These are phyloP conservation scores for Oreocharis arfaki DNA, from an alignment of 2,113 vertebrate genomes.

Conservation along the genomic window DNA sequence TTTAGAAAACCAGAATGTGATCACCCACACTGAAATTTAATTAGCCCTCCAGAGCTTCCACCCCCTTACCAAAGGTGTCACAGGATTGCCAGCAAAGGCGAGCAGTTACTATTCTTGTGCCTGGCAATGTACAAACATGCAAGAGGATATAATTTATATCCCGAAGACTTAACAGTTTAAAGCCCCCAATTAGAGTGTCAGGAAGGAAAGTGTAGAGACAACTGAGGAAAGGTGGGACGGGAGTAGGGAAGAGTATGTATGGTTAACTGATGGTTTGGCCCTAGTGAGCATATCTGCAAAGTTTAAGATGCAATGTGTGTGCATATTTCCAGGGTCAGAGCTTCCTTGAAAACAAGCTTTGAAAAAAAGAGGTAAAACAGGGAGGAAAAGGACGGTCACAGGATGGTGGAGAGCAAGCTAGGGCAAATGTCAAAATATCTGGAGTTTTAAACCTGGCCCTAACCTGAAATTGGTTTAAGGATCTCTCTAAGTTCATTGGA, in stretches of 20 bases:
- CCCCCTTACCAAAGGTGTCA: constrained; percentile 5
- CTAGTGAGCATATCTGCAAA: not conserved
- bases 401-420: not conserved
- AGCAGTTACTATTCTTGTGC: not conserved
- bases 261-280: not conserved
- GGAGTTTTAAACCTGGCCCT: not conserved
- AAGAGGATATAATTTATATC: constrained; percentile 35
- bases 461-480: not conserved
- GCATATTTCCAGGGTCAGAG: not conserved
- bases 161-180: constrained; percentile 7
- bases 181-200: constrained; percentile 10
- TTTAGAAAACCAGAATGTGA: constrained; percentile 60
- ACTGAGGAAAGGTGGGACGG: not conserved
- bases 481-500: not conserved
- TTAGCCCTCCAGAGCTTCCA: constrained; percentile 35
- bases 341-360: not conserved
- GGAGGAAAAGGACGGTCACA: not conserved
- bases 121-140: constrained; percentile 16
- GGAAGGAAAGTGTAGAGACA: not conserved
- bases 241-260: not conserved
- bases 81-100: not conserved
- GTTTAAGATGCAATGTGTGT: not conserved
- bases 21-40: constrained; percentile 58
- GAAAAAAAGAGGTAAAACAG: not conserved
- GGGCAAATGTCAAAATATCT: not conserved